Base-by-base conservation (phyloP, 64 coral and sea anemone species). In the Montipora sp. region DNA sequence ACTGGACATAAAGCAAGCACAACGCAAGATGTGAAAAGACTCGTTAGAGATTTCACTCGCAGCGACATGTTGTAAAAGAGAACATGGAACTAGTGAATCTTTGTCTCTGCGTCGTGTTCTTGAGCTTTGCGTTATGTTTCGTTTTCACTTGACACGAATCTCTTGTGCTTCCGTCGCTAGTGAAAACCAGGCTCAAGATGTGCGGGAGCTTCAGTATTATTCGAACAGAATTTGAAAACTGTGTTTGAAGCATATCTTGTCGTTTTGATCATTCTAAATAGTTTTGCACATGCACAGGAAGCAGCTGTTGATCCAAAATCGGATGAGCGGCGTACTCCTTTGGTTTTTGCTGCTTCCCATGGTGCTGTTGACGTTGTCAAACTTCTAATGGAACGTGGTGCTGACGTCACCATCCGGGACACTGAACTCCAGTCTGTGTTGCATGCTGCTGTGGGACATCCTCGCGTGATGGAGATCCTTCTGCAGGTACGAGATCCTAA, bases 351-450 rank as follows among this genome's bases (percentile, higher is more conserved):
- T 8, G 63, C 82, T 22, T 61, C 70, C 16, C 48, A 49, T 22
- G 82, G 82, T 1, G 82, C 82, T 49, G 61, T 22, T 70, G 82
- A 85, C 50, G 82, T 70, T 22, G 63, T 85, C 2, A 85, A 69
- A 50, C 82, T 85, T 4, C 65, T 85, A 20, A 85, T 85, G 82
- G 82, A 85, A 13, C 82, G 82, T 47, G 82, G 82, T 49, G 82
- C 82, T 85, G 82, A 85, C 63, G 82, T 85, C 82, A 85, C 82
- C 11, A 85, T 85, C 65, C 82, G 82, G 63, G 82, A 85, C 82
- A 71, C 13, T 50, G 82, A 85, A 18, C 65, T 85, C 44, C 82
- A 68, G 82, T 85, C 82, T 71, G 82, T 85, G 16, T 72, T 85
- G 47, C 82, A 85, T 18, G 82, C 61, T 3, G 82, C 82, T 13